phyloP scores from a whole-genome alignment of 2,113 vertebrate genomes.

The Mustelus asterias region DNA sequence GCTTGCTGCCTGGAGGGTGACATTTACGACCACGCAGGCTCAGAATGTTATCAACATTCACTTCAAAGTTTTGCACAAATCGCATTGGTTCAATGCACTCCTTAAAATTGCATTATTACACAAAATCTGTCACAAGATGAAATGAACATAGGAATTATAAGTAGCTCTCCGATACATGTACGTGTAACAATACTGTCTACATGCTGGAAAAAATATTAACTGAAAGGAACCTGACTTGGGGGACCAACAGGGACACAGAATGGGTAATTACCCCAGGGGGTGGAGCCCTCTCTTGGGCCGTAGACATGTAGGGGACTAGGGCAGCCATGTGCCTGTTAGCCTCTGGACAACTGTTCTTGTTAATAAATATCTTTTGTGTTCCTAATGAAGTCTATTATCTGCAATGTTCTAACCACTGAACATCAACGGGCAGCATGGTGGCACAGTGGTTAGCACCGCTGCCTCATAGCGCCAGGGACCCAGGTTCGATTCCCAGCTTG shows the following conservation, averaged over 20 bases:
- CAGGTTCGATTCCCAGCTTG: no score
- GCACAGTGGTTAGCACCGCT: no score
- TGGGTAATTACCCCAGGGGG: no score
- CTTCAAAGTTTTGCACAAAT: slow-evolving; percentile 83
- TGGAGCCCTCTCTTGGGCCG: no score
- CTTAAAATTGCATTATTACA: slow-evolving; percentile 51
- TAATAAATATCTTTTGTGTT: no score
- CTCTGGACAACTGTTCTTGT: no score
- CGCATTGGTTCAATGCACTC: slow-evolving; percentile 59
- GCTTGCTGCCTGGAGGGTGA: no score
- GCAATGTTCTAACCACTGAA: slow-evolving; percentile 46
- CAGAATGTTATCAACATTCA: slow-evolving; percentile 43
- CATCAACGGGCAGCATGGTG: neutral
- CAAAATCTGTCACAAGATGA: slow-evolving; percentile 54
- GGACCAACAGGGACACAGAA: no score
- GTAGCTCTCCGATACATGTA: slow-evolving; percentile 55
- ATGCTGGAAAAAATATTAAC: slow-evolving; percentile 46
- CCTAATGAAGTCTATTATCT: slow-evolving; percentile 41
- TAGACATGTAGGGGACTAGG: no score
- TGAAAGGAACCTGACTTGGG: slow-evolving; percentile 42
- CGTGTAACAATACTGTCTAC: slow-evolving; percentile 44
- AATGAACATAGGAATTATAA: slow-evolving; percentile 48
- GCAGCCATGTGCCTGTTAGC: no score
- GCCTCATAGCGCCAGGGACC: no score
- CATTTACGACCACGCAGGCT: no score